Evolutionary conservation across 2,888 invertebrate species (phyloP), one percentile per base, ranked within the genome.

Genomic region (Drosophila gaucha): DNA sequence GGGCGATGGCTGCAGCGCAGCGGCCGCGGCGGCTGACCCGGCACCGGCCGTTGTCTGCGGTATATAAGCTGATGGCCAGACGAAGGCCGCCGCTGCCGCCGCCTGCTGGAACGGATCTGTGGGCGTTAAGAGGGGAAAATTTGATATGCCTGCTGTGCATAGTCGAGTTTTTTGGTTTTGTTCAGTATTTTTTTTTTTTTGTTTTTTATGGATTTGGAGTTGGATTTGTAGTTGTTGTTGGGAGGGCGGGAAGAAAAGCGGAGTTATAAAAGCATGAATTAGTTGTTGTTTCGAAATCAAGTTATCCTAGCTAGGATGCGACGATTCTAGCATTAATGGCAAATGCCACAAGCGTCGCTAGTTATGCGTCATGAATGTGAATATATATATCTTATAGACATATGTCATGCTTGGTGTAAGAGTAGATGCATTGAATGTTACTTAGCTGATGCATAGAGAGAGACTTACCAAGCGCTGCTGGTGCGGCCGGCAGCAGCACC

Each of bases 401-500:
- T 26, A n/a, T 43, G 12, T 18, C 59, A 58, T 44, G 59, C 24
- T 36, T 58, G 35, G 28, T 35, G 31, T 52, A 28, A 52, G 28
- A 39, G 20, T 10, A 20, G 41, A 58, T 22, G 60, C 41, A 9
- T 22, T 28, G 16, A 51, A 50, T 44, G 35, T 16, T 38, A 44
- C 43, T 44, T 39, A 63, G 31, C 20, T 51, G 52, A 44, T 52
- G 52, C n/a, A 28, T 28, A 41, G 16, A 46, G 18, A 46, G 18
- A n/a, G 51, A 84, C 84, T 85, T 85, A 93, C 94, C 95, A 89
- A 93, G 92, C 60, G 90, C 79, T 79, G 91, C 91, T 91, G 94
- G 94, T 43, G 96, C 94, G 33, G 96, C 94, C 43, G 96, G 96
- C 79, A 97, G 93, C 71, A 97, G 94, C 73, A 97, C 94, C 67